Percentiles rank a stretch among this genome's conserved stretches.
phyloP scores from a whole-genome alignment of 1,140 invertebrate species.

The Dendrolimus kikuchii region DNA sequence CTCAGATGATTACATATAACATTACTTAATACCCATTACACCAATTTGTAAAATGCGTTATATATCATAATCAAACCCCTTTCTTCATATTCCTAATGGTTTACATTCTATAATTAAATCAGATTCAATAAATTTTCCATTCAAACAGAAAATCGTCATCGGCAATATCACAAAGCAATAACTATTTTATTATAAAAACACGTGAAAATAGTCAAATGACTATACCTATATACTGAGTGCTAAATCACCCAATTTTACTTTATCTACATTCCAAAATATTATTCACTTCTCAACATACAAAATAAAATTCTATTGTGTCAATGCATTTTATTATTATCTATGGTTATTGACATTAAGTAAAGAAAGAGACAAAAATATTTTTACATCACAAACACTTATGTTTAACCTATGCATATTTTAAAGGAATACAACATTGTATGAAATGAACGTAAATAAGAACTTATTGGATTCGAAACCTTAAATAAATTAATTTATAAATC shows the following conservation, averaged over 20 bases:
- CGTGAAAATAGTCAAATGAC: slow-evolving; percentile 42
- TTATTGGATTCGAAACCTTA: neutral
- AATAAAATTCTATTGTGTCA: too few relatives aligned
- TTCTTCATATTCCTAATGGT: too few relatives aligned
- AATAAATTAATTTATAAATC: slow-evolving; percentile 41
- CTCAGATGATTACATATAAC: too few relatives aligned
- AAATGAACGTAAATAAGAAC: neutral
- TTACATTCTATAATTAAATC: too few relatives aligned
- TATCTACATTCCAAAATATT: neutral
- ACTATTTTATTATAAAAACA: slow-evolving; percentile 48
- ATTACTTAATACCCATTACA: too few relatives aligned
- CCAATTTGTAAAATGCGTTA: too few relatives aligned
- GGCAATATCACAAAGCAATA: slow-evolving; percentile 48
- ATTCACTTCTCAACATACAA: neutral
- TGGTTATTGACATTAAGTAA: neutral
- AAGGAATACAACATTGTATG: too few relatives aligned
- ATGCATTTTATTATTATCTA: neutral
- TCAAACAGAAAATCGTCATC: slow-evolving; percentile 13
- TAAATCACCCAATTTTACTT: slow-evolving; percentile 2
- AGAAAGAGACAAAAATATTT: slow-evolving; percentile 1
- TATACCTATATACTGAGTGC: slow-evolving; percentile 23
- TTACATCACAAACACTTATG: neutral
- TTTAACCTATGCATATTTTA: too few relatives aligned
- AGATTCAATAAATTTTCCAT: too few relatives aligned
- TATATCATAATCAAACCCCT: too few relatives aligned